A percentile compares a stretch with the other conserved stretches of the same genome.
Conservation (phyloP, 2,888 invertebrate species). For the Melinopterus prodromus region DNA sequence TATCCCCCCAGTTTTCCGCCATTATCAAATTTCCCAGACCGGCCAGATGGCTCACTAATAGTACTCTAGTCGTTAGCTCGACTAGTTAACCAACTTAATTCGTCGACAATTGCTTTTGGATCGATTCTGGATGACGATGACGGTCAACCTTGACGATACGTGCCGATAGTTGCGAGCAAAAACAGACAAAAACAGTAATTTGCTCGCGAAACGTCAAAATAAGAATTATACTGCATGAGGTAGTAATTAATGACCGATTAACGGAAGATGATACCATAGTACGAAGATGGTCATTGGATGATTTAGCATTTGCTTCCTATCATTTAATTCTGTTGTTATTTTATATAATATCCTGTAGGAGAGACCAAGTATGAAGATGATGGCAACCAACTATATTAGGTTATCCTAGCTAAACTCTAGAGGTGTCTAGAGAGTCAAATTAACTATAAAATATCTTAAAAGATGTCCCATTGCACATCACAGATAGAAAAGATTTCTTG, state of each 20-base stretch:
- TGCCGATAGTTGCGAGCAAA: neutral
- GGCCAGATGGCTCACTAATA: neutral
- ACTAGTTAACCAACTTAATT: neutral
- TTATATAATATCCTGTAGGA: neutral
- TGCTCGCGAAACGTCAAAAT: neutral
- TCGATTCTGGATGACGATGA: neutral
- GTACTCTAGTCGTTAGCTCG: neutral
- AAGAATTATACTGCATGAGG: neutral
- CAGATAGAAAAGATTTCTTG: too few relatives aligned
- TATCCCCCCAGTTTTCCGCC: neutral
- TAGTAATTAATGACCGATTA: neutral
- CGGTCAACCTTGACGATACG: neutral
- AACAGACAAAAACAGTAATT: neutral
- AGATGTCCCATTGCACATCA: too few relatives aligned
- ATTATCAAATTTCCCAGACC: neutral
- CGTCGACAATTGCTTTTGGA: neutral
- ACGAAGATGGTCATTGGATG: neutral
- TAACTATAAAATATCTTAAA: too few relatives aligned
- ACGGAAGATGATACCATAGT: neutral
- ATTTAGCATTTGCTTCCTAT: conserved; percentile 4
- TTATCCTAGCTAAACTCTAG: too few relatives aligned
- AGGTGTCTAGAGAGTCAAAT: too few relatives aligned
- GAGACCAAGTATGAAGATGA: too few relatives aligned
- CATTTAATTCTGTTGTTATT: neutral
- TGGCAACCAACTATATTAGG: too few relatives aligned